Percentiles rank a stretch among this genome's conserved stretches.
These are phyloP conservation scores for Athripsodes cinereus DNA, from an alignment of 2,888 invertebrate species.

Conservation along the genomic window DNA sequence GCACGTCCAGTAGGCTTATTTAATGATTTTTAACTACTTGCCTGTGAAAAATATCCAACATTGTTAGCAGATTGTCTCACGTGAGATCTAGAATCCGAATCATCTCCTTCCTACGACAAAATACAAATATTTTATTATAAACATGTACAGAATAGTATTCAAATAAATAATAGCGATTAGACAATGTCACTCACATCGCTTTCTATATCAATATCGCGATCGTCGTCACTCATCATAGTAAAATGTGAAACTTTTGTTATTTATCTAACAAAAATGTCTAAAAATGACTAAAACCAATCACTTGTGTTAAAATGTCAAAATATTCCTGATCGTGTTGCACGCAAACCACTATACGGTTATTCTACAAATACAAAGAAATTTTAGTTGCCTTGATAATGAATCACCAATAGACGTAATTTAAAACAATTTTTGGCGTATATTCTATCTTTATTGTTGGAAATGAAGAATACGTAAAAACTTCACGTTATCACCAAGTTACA, in stretches of 20 bases:
- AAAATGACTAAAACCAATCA: not conserved
- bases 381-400: too few species aligned
- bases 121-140: not conserved
- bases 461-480: too few species aligned
- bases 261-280: not conserved
- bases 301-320: not conserved
- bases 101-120: constrained; percentile 67
- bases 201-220: constrained; percentile 90
- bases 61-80: constrained; percentile 59
- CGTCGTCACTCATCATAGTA: constrained; percentile 86
- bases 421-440: too few species aligned
- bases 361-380: too few species aligned
- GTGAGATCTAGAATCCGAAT: constrained; percentile 64
- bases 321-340: not conserved
- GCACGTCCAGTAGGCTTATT: not conserved
- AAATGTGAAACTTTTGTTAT: not conserved
- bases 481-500: too few species aligned
- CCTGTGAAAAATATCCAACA: constrained; percentile 72
- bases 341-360: not conserved
- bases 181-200: constrained; percentile 74
- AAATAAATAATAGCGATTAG: constrained; percentile 16
- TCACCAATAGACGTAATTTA: too few species aligned
- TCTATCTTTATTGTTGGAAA: too few species aligned
- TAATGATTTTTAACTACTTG: constrained; percentile 34
- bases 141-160: constrained; percentile 1